A percentile compares a stretch with the other conserved stretches of the same genome.
Conservation (phyloP, 2,113 vertebrate genomes). For the Vombatus ursinus region DNA sequence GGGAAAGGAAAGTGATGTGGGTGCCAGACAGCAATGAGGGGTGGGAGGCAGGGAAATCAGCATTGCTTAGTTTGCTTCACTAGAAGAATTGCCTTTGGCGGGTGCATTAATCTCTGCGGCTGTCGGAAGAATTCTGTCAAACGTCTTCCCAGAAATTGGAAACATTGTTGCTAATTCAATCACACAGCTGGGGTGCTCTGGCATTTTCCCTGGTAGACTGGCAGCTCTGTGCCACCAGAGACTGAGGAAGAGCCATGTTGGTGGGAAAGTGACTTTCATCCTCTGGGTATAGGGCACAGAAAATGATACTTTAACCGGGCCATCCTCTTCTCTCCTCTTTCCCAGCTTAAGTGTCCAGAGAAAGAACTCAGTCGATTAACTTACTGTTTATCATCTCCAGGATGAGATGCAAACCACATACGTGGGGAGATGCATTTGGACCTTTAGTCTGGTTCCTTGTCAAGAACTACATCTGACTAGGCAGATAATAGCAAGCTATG, state of each 20-base stretch:
- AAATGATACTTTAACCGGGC: too few species aligned
- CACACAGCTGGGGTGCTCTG: slow-evolving; percentile 52
- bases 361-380: background rate
- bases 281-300: background rate
- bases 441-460: background rate
- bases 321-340: rapidly evolving
- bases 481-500: background rate
- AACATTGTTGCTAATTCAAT: slow-evolving; percentile 58
- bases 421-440: background rate
- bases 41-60: slow-evolving; percentile 38
- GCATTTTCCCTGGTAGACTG: background rate
- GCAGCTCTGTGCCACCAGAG: slow-evolving; percentile 5
- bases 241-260: slow-evolving; percentile 33
- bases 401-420: background rate
- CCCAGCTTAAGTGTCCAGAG: background rate
- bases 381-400: background rate
- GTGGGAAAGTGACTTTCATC: background rate
- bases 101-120: slow-evolving; percentile 29
- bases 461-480: background rate
- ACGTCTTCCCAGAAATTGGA: slow-evolving; percentile 50
- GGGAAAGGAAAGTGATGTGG: slow-evolving; percentile 19
- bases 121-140: slow-evolving; percentile 50
- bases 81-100: slow-evolving; percentile 6
- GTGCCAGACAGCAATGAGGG: background rate
- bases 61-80: slow-evolving; percentile 47